Evolutionary conservation across 2,888 invertebrate species (phyloP), one percentile per base, ranked within the genome.

Genomic region (Fragum sueziense): DNA sequence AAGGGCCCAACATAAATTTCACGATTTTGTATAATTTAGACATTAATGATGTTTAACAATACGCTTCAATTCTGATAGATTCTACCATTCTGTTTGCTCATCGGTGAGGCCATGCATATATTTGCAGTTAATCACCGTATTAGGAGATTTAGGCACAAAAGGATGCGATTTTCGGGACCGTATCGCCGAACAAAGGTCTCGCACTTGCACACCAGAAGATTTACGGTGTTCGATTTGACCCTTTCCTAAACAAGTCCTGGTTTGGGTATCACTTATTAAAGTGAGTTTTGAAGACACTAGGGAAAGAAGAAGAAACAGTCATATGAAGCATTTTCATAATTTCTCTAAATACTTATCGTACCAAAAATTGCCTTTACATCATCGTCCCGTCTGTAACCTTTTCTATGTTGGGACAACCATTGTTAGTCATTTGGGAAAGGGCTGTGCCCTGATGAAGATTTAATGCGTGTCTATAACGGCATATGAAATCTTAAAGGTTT

Each of bases 1-100:
- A 34, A n/a, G 54, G 41, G 14, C 9, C n/a, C 57, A n/a, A 54
- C 34, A 74, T 74, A 57, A 74, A 57, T 74, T 74, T 54, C 67
- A 25, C 17, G 29, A 69, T 74, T 74, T 74, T 59, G 74, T 74
- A 74, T 74, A 74, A 74, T 74, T 74, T 68, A 25, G 68, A 37
- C 74, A 74, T 74, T 69, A 74, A 69, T 57, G 67, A 57, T 74
- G 59, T 68, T 74, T 74, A 69, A 74, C 74, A 59, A 74, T 74
- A 74, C 37, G 74, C 29, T 74, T 68, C 37, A 41, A 22, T 37
- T 75, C 41, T 70, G 70, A 75, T 70, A 52, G 61, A 70, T 70
- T 61, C 37, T 25, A 33, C n/a, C 51, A 33, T 34, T 52, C 61
- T 75, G 70, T 75, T 75, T 75, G 65, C 68, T 67, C 61, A 29